phyloP scores from a whole-genome alignment of 2,888 invertebrate species.

The Xylophagus ater region DNA sequence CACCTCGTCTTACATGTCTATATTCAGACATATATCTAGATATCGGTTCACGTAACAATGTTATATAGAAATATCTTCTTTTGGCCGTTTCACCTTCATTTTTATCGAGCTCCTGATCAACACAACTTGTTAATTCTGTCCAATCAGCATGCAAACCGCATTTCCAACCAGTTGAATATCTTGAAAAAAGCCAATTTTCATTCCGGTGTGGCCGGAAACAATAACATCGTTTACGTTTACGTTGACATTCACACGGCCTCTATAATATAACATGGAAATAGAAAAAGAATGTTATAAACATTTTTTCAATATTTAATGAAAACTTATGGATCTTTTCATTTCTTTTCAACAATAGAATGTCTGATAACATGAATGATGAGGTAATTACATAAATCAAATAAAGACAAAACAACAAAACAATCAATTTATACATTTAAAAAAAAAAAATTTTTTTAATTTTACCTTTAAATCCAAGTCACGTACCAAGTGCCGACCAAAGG shows the following conservation, averaged over 20 bases:
- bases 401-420: not conserved
- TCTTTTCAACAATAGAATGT: not conserved
- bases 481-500: constrained; percentile 93
- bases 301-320: too few species aligned
- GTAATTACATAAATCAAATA: not conserved
- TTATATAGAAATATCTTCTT: constrained; percentile 91
- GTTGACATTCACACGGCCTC: constrained; percentile 87
- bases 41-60: constrained; percentile 87
- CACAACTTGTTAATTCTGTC: constrained; percentile 90
- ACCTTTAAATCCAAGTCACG: constrained; percentile 78
- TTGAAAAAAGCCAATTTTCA: constrained; percentile 94
- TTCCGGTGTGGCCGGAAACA: constrained; percentile 86
- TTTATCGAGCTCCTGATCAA: constrained; percentile 81
- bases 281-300: not conserved
- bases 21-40: constrained; percentile 91
- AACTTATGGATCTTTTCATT: too few species aligned
- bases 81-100: constrained; percentile 74
- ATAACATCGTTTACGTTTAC: constrained; percentile 78
- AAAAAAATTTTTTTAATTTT: constrained; percentile 13
- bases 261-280: constrained; percentile 42
- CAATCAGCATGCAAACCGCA: constrained; percentile 98
- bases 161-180: constrained; percentile 95
- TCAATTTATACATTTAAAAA: not conserved
- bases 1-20: constrained; percentile 91
- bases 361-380: not conserved